Percentiles rank a stretch among this genome's conserved stretches.
Evolutionary conservation across 1,140 invertebrate genomes (phyloP).

Genomic region (Caenorhabditis remanei): DNA sequence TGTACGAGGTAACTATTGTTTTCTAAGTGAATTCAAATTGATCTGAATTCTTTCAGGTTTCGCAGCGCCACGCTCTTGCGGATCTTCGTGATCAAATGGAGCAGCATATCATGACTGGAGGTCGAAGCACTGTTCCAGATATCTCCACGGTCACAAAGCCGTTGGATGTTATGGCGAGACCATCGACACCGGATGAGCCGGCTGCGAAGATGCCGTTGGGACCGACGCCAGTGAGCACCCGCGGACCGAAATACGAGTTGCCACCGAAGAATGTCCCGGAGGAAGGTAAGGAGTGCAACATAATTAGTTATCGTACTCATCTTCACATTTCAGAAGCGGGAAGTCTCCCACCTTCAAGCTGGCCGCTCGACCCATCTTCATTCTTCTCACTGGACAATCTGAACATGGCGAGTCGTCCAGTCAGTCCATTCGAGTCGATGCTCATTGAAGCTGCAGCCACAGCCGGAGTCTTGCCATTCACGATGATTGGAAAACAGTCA

Average conservation of each 20-base stretch:
- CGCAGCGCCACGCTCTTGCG: constrained; percentile 14
- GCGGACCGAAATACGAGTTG: constrained; percentile 20
- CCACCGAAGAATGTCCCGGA: not conserved
- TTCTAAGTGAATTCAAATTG: not conserved
- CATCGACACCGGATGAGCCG: constrained; percentile 32
- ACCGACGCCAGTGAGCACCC: constrained; percentile 25
- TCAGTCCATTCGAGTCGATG: constrained; percentile 34
- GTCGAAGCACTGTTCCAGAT: not conserved
- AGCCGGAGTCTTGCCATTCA: constrained; percentile 6
- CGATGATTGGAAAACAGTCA: constrained; percentile 2
- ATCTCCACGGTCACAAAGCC: not conserved
- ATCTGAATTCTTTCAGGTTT: not conserved
- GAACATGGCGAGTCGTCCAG: constrained; percentile 2
- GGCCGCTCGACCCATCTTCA: constrained; percentile 41
- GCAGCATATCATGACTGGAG: constrained; percentile 35
- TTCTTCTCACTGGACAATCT: constrained; percentile 3
- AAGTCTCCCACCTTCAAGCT: not conserved
- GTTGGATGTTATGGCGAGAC: constrained; percentile 2
- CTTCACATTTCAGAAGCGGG: not conserved
- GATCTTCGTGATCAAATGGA: constrained; percentile 47
- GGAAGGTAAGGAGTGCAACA: not conserved
- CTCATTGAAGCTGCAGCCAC: not conserved
- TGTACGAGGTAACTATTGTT: not conserved
- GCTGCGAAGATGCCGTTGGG: constrained; percentile 1
- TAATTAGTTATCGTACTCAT: not conserved